Evolutionary conservation across 2,113 vertebrate genomes (phyloP).

Genomic region (Leucosticte australis): DNA sequence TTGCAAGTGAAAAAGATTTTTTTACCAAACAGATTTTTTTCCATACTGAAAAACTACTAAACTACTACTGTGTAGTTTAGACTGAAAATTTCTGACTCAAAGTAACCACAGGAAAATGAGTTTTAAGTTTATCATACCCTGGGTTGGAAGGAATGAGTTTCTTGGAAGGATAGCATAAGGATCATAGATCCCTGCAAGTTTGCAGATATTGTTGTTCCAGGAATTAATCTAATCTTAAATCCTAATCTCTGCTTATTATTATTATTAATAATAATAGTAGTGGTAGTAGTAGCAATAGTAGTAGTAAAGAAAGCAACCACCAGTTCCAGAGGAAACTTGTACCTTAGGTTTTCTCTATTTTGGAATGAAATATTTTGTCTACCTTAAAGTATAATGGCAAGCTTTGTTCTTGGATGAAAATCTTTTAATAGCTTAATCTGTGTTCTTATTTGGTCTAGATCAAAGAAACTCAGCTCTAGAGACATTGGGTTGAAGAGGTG

Average conservation of each 20-base stretch:
- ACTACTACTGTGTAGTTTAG: not conserved
- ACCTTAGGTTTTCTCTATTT: not conserved
- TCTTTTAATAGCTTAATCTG: not conserved
- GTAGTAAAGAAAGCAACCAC: not conserved
- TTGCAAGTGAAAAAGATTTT: not conserved
- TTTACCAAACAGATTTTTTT: not conserved
- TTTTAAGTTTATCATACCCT: not conserved
- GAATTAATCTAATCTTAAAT: not conserved
- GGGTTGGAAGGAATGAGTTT: not conserved
- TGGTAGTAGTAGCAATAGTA: not conserved
- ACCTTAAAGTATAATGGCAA: not conserved
- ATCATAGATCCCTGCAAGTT: not conserved
- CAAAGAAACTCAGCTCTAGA: not conserved
- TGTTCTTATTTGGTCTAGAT: not conserved
- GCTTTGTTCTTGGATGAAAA: not conserved
- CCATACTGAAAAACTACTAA: not conserved
- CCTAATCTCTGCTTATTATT: not conserved
- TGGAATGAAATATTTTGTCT: not conserved
- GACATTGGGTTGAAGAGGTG: rapidly evolving
- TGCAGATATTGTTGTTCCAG: not conserved
- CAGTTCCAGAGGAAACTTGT: not conserved
- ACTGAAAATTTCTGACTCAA: not conserved
- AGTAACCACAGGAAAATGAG: not conserved
- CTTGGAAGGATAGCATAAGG: not conserved
- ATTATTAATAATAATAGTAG: not conserved